Base-by-base conservation (phyloP, 2,113 vertebrate genomes). In the Amphiprion ocellaris region DNA sequence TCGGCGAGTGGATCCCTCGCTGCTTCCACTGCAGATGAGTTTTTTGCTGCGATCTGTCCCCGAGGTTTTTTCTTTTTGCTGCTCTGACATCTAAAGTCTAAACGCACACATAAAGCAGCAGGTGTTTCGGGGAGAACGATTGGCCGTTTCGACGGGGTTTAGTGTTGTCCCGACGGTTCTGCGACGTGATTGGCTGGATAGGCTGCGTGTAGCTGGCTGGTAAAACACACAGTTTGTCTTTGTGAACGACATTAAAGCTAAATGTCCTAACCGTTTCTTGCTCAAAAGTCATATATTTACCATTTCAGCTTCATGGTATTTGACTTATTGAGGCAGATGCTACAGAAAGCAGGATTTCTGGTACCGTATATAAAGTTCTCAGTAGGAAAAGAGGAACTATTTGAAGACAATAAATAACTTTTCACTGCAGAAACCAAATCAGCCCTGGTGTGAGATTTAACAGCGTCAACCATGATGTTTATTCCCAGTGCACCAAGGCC, bases 1-100 rank as follows among this genome's bases (percentile, higher is more conserved):
- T 53, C 81, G 79, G 52, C 52, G 37, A 71, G 77, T 78, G 53
- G 54, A 79, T 87, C 76, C 77, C 67, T 85, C 0, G 17, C 66
- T 65, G 69, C 69, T 58, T 64, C 1, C 19, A 73, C 19, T 70
- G 62, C 69, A 37, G 46, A 26, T 67, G 39, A 16, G 0, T 67
- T 55, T 60, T 37, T 44, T 52, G 50, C 41, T 16, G 69, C 47
- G 50, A 69, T 79, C 52, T 37, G 44, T 88, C 68, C 59, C 62
- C 49, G 53, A 60, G 71, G 72, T 83, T 87, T 80, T 1, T 37
- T 8, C 1, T 33, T 37, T 37, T 74, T 79, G 61, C 55, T 65
- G 12, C 23, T 60, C 66, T 74, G 55, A 55, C 59, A 77, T 76
- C 33, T 26, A 26, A 26, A 52, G 39, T 73, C 59, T 75, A 28